Evolutionary conservation across 2,797 vertebrate genomes (phyloP), one percentile per base, ranked within the genome.

Genomic region (Lophura swinhoii): DNA sequence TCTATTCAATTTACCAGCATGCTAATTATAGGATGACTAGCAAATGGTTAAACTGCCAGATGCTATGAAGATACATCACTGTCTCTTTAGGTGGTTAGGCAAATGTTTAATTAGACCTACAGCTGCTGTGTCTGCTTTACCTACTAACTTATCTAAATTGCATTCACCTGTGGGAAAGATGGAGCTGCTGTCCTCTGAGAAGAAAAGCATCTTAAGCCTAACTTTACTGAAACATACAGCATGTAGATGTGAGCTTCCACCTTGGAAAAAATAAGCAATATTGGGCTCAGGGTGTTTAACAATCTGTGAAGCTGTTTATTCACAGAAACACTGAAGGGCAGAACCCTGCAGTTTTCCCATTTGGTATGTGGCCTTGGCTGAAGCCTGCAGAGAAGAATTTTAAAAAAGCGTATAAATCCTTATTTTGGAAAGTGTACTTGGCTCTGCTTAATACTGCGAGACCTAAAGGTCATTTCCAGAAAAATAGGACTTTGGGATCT

Each of bases 81-180:
- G 97, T 95, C 97, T 97, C 91, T 96, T 97, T 96, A 96, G 1
- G 2, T 86, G 91, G 94, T 95, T 96, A 96, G 85, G 96, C 94
- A 97, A 97, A 96, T 2, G 8, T 97, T 97, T 97, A 94, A 97
- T 97, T 96, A 97, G 97, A 93, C 88, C 84, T 82, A 68, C 96
- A 97, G 92, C 93, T 96, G 96, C 92, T 66, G 22, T 77, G 86
- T 83, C 92, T 96, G 75, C 62, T 78, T 76, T 62, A 88, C 79
- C 77, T 91, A 75, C 77, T 78, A 93, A 85, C 69, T 67, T 73
- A 58, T 29, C 94, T 84, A 73, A 93, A 81, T 71, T 86, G 75
- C 67, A 62, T 92, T 96, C 87, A 96, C 93, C 95, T 96, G 93
- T 88, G 87, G 71, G 86, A 95, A 95, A 85, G 77, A 79, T 59